Evolutionary conservation across 2,797 vertebrate genomes (phyloP), one percentile per base, ranked within the genome.

Genomic region (Octomys mimax): DNA sequence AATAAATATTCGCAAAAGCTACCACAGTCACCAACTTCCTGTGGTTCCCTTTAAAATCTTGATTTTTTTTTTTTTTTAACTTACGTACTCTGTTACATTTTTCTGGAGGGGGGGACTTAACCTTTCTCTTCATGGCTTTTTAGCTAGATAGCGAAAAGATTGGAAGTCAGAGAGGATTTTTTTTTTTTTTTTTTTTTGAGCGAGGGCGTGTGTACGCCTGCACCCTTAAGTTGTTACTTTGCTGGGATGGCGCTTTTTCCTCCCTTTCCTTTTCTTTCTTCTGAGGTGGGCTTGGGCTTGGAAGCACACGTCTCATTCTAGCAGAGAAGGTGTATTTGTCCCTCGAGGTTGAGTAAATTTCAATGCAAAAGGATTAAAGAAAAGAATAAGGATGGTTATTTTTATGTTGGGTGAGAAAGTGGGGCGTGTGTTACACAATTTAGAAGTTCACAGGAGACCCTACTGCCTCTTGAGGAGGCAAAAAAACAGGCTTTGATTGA

Each of bases 1-100:
- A 98, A 98, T 95, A 97, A 97, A 97, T 96, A 94, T 95, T 93
- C 98, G 96, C 96, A 92, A 97, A 96, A 95, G 98, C 82, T 77
- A 28, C 28, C 70, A 62, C 87, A 36, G 73, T 64, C 62, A 52
- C 81, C 86, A 61, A 33, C 80, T 91, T 84, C 79, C 70, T 73
- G 59, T 21, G 49, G 24, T 21, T 68, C 49, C 70, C 52, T 18
- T 77, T 92, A 52, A 95, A 94, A 80, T 31, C 46, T 61, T 39
- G 31, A 83, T 26, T 36, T 81, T 71, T 86, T 9, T 22, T 22
- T 6, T 36, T 8, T 14, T 31, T 83, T 42, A 77, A 52, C 68
- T 89, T 82, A 62, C 75, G 52, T 49, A 59, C 66, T 75, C 28
- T 79, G 33, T 92, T 82, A 46, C 39, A 11, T 77, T 49, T 77